phyloP scores from a whole-genome alignment of 2,888 invertebrate species.

The Mimas tiliae region DNA sequence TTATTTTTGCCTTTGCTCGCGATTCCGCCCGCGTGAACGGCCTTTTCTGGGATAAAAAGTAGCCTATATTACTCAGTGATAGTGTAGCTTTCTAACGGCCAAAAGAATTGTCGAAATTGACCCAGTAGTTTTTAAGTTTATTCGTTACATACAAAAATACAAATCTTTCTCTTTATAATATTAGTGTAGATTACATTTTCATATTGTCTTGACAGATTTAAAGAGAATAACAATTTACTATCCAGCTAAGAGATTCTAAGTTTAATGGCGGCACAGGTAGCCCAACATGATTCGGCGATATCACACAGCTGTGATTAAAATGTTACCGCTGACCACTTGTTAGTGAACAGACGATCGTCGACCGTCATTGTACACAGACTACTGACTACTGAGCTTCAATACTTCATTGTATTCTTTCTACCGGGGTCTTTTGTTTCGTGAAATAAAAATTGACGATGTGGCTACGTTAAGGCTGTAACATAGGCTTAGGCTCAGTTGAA shows the following conservation, averaged over 20 bases:
- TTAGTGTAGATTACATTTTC: too few species aligned
- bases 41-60: too few species aligned
- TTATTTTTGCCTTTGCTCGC: too few species aligned
- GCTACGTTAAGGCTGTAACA: not conserved
- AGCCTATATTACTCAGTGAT: too few species aligned
- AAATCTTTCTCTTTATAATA: too few species aligned
- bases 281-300: conserved; percentile 55
- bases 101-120: too few species aligned
- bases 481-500: too few species aligned
- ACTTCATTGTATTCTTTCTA: not conserved
- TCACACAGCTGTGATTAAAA: conserved; percentile 49
- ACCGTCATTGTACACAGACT: not conserved
- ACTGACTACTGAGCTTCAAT: not conserved
- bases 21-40: too few species aligned
- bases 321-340: conserved; percentile 54
- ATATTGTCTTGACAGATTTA: too few species aligned
- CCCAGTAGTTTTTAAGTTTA: too few species aligned
- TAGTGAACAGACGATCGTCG: conserved; percentile 31
- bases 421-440: conserved; percentile 1
- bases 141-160: too few species aligned
- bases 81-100: too few species aligned
- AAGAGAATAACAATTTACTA: not conserved
- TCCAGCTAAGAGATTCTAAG: conserved; percentile 33
- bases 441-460: not conserved
- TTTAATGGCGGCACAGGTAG: conserved; percentile 28